Base-by-base conservation (phyloP, 1,140 invertebrate species). In the Lordiphosa mommai region DNA sequence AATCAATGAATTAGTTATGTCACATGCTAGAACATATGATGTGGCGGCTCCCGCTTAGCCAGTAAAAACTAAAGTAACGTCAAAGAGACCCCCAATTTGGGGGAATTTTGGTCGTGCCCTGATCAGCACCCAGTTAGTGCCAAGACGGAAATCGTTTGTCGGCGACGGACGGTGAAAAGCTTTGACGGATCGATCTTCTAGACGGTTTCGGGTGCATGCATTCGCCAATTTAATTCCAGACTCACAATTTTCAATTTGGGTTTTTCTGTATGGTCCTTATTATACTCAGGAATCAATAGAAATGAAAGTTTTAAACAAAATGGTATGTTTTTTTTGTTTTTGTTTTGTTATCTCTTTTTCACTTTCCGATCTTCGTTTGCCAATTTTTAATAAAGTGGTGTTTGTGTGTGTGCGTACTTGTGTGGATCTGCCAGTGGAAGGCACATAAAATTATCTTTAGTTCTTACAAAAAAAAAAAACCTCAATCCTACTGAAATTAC, bases 191-290 rank as follows among this genome's bases (percentile, higher is more conserved):
- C 77, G 77, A 84, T 72, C 64, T 58, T 34, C 12, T 71, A 58
- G 38, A 74, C 76, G 76, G 77, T 57, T 84, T 84, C 77, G 77
- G 77, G 77, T 82, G 77, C 68, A 77, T 84, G 77, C 77, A 59
- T 72, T 72, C 41, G 63, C 77, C 77, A 84, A 84, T 84, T 76
- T 20, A 56, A 52, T 63, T 44, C 30, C 41, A 68, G 52, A 60
- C 23, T 37, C 29, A 36, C 34, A 64, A 44, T 30, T 56, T 33
- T 53, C 33, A 40, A 30, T 32, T 44, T 23, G 10, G 10, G 23
- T 27, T 27, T 23, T 27, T 27, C 58, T 61, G 34, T 14, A 36
- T 48, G 20, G 41, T 56, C 67, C 17, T 41, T 57, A 30, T 41
- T 57, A 30, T 53, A 34, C 16, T 69, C 46, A 58, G 40, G 38